Evolutionary conservation across 2,797 vertebrate species (phyloP).

Genomic region (Leptodon cayanensis): DNA sequence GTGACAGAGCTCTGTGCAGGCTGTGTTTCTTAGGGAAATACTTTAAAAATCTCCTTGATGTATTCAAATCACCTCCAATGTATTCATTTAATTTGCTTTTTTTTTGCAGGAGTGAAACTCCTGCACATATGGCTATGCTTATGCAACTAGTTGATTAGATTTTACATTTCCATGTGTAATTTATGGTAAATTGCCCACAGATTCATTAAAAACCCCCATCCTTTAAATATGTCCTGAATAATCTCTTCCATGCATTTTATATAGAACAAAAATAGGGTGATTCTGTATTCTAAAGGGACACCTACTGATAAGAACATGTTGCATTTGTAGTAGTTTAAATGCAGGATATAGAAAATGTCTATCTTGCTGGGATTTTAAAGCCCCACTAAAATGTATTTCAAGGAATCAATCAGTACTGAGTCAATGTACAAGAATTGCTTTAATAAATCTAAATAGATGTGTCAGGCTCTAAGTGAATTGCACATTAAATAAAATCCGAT

Average conservation of each 20-base stretch:
- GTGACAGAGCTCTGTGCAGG: neutral
- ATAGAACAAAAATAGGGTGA: neutral
- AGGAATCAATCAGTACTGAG: neutral
- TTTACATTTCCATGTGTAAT: conserved; percentile 61
- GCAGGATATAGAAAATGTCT: neutral
- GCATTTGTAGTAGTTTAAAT: neutral
- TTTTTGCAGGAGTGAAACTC: neutral
- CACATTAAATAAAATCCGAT: conserved; percentile 11
- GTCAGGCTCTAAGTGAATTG: neutral
- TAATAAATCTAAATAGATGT: conserved; percentile 9
- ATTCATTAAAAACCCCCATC: neutral
- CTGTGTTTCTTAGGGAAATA: conserved; percentile 30
- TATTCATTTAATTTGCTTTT: conserved; percentile 28
- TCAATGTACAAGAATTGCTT: neutral
- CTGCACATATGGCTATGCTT: conserved; percentile 50
- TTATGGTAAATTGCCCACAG: conserved; percentile 43
- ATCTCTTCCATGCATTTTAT: neutral
- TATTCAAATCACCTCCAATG: conserved; percentile 21
- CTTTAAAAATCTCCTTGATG: conserved; percentile 41
- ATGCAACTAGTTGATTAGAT: conserved; percentile 50
- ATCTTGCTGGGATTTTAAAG: neutral
- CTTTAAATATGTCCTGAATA: conserved; percentile 9
- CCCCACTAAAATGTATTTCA: neutral
- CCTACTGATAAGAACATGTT: neutral
- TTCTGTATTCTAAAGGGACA: conserved; percentile 25